Conservation (phyloP, 2,888 invertebrate genomes). For the Heliconius ismenius region DNA sequence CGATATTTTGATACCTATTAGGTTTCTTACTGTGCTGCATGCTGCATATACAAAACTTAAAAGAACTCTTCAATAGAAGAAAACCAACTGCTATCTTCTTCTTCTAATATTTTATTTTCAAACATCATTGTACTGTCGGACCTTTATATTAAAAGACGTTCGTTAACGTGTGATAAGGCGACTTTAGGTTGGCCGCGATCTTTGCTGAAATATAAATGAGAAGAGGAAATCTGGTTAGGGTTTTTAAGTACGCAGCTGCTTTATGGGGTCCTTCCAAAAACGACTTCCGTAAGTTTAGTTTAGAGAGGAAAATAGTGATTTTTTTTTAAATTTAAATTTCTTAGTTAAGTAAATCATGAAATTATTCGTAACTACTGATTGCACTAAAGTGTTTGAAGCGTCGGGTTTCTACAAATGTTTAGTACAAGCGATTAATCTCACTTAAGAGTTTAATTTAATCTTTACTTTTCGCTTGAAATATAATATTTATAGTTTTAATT, state of each 20-base stretch:
- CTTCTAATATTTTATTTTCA: neutral
- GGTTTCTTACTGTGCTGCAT: no score
- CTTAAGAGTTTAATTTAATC: no score
- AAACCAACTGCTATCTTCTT: neutral
- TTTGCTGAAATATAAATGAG: conserved; percentile 34
- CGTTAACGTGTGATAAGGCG: conserved; percentile 25
- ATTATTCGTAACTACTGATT: no score
- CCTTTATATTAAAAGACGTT: conserved; percentile 22
- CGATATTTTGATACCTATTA: no score
- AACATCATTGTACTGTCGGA: neutral
- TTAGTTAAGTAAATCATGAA: no score
- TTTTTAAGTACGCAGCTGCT: conserved; percentile 25
- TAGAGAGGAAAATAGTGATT: neutral
- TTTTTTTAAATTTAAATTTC: neutral
- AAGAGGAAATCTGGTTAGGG: conserved; percentile 17
- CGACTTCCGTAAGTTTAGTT: neutral
- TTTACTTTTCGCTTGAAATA: no score
- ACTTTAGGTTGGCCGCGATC: conserved; percentile 24
- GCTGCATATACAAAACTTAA: neutral
- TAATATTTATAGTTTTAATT: no score
- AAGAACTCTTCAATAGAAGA: neutral
- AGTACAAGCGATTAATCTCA: no score
- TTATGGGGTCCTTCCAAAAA: neutral
- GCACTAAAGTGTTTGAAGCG: no score
- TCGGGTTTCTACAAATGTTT: no score